Evolutionary conservation across 2,888 invertebrate genomes (phyloP).

Genomic region (Agriopis aurantiaria): DNA sequence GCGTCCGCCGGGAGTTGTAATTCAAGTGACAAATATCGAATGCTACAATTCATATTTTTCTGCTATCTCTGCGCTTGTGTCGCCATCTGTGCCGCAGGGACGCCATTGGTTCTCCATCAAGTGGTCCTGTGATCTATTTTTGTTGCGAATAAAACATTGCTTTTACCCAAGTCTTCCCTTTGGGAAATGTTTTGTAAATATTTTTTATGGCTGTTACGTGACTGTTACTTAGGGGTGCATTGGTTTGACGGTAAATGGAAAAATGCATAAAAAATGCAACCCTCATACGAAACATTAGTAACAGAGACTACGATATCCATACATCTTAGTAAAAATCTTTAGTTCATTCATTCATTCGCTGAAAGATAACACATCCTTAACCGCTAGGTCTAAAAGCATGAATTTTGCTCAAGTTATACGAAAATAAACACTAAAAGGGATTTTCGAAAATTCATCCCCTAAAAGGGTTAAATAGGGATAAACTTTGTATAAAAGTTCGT

Average conservation of each 20-base stretch:
- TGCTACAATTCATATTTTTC: slow-evolving; percentile 85
- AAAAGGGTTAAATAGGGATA: too few relatives aligned
- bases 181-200: slow-evolving; percentile 83
- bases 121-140: slow-evolving; percentile 84
- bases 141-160: slow-evolving; percentile 83
- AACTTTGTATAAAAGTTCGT: too few relatives aligned
- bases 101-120: slow-evolving; percentile 85
- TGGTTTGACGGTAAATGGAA: slow-evolving; percentile 61
- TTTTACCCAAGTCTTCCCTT: slow-evolving; percentile 61
- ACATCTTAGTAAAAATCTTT: slow-evolving; percentile 9
- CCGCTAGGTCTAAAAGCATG: too few relatives aligned
- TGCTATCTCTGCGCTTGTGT: slow-evolving; percentile 83
- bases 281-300: slow-evolving; percentile 46
- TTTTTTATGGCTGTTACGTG: slow-evolving; percentile 80
- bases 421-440: too few relatives aligned
- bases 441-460: too few relatives aligned
- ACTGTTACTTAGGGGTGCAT: slow-evolving; percentile 68
- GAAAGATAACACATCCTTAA: too few relatives aligned
- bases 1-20: slow-evolving; percentile 82
- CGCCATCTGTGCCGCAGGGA: slow-evolving; percentile 84
- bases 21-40: slow-evolving; percentile 87
- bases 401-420: too few relatives aligned
- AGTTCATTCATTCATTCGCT: too few relatives aligned
- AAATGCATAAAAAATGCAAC: slow-evolving; percentile 70
- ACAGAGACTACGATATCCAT: slow-evolving; percentile 6